phyloP scores from a whole-genome alignment of 2,797 vertebrate species.

The Astyanax mexicanus region DNA sequence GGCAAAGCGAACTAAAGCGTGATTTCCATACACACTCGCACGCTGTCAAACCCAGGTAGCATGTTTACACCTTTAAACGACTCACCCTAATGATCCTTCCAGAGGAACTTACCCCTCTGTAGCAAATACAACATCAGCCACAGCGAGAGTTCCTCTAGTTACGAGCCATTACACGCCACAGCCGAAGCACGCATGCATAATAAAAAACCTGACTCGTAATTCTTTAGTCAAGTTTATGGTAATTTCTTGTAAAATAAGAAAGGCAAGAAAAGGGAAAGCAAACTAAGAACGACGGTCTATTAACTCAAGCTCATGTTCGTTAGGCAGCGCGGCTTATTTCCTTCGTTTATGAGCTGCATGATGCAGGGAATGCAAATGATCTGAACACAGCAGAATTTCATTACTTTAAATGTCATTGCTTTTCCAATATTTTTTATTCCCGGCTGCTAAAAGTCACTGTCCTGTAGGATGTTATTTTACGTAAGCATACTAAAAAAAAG shows the following conservation, averaged over 20 bases:
- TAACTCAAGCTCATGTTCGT: conserved; percentile 14
- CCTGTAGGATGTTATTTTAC: neutral
- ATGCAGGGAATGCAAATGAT: conserved; percentile 14
- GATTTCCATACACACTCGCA: neutral
- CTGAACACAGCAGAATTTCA: conserved; percentile 3
- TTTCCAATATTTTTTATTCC: too few relatives aligned
- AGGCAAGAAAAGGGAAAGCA: neutral
- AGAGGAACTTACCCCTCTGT: conserved; percentile 15
- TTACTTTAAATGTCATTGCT: neutral
- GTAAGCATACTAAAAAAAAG: too few relatives aligned
- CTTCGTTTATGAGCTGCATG: neutral
- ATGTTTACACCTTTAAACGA: neutral
- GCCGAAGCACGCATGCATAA: conserved; percentile 3
- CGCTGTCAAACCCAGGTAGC: neutral
- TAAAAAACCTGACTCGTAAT: conserved; percentile 24
- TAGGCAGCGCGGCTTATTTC: conserved; percentile 1
- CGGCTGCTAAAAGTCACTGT: neutral
- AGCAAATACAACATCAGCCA: conserved; percentile 42
- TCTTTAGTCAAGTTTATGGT: conserved; percentile 30
- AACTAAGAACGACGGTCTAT: conserved; percentile 10
- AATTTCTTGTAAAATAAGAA: conserved; percentile 9
- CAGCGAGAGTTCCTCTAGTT: conserved; percentile 32
- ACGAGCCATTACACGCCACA: conserved; percentile 20
- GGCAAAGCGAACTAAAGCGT: neutral
- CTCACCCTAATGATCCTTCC: conserved; percentile 36